Evolutionary conservation across 2,888 invertebrate species (phyloP).

Genomic region (Ectobius pallidus): DNA sequence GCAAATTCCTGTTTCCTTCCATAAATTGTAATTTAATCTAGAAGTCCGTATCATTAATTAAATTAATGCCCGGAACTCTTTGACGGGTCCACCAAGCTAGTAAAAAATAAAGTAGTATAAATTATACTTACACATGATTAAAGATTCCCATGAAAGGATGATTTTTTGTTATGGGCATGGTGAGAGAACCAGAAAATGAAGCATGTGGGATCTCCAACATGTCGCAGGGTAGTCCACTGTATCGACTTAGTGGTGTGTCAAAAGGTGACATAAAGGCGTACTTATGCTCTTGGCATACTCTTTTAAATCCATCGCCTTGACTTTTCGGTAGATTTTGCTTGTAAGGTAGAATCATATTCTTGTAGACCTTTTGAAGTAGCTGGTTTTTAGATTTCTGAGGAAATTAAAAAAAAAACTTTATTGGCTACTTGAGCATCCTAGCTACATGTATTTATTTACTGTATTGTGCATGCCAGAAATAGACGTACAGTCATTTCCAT

Average conservation of each 20-base stretch:
- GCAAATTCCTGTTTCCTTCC: too few species aligned
- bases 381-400: not conserved
- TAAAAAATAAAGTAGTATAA: too few species aligned
- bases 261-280: slow-evolving; percentile 10
- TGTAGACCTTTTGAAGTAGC: slow-evolving; percentile 8
- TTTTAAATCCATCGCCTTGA: not conserved
- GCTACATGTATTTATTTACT: too few species aligned
- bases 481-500: not conserved
- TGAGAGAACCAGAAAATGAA: not conserved
- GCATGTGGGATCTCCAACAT: not conserved
- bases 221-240: not conserved
- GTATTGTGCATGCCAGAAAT: too few species aligned
- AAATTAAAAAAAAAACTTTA: too few species aligned
- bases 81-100: too few species aligned
- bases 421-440: too few species aligned
- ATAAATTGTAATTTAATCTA: too few species aligned
- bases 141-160: not conserved
- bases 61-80: too few species aligned
- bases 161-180: not conserved
- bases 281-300: slow-evolving; percentile 1
- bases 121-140: not conserved
- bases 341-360: not conserved
- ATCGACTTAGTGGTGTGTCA: not conserved
- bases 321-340: not conserved
- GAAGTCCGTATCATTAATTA: too few species aligned